A percentile compares a stretch with the other conserved stretches of the same genome.
These are phyloP conservation scores for Scolanthus callimorphus DNA, from an alignment of 92 coral and sea anemone species.

Conservation along the genomic window DNA sequence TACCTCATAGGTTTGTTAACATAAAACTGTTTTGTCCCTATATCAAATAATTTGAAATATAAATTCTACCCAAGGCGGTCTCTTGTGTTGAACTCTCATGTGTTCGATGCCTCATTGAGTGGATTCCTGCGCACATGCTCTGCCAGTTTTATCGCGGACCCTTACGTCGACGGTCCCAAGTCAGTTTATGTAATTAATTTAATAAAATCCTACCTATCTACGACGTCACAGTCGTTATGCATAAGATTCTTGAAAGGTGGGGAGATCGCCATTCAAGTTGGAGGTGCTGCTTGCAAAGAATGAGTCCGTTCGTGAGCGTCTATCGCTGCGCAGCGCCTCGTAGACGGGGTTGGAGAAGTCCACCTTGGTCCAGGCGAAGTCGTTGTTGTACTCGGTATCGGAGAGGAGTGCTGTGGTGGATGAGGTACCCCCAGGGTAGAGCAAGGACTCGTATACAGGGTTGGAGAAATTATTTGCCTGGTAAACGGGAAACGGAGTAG, in stretches of 20 bases:
- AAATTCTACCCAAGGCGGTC: too few relatives aligned
- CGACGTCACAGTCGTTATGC: constrained; percentile 10
- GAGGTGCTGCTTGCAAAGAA: constrained; percentile 28
- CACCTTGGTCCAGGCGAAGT: constrained; percentile 72
- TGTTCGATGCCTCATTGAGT: too few relatives aligned
- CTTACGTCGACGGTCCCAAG: too few relatives aligned
- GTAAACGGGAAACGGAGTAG: too few relatives aligned
- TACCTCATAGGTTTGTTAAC: too few relatives aligned
- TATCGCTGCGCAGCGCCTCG: constrained; percentile 64
- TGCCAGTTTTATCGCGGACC: too few relatives aligned
- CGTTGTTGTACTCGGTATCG: constrained; percentile 53
- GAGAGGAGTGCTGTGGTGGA: constrained; percentile 60
- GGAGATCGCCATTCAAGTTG: constrained; percentile 26
- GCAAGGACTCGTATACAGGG: constrained; percentile 92
- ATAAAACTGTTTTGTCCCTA: too few relatives aligned
- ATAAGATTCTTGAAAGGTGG: constrained; percentile 23
- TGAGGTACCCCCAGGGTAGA: constrained; percentile 45
- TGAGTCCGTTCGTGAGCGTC: constrained; percentile 30
- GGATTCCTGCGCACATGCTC: too few relatives aligned
- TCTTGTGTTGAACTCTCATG: too few relatives aligned
- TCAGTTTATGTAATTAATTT: too few relatives aligned
- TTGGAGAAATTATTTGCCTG: constrained; percentile 90
- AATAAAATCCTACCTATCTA: too few relatives aligned
- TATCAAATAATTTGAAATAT: too few relatives aligned
- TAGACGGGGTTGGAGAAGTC: constrained; percentile 95